These are phyloP conservation scores for Macrosiphum euphorbiae DNA, from an alignment of 2,888 invertebrate genomes.

Conservation along the genomic window DNA sequence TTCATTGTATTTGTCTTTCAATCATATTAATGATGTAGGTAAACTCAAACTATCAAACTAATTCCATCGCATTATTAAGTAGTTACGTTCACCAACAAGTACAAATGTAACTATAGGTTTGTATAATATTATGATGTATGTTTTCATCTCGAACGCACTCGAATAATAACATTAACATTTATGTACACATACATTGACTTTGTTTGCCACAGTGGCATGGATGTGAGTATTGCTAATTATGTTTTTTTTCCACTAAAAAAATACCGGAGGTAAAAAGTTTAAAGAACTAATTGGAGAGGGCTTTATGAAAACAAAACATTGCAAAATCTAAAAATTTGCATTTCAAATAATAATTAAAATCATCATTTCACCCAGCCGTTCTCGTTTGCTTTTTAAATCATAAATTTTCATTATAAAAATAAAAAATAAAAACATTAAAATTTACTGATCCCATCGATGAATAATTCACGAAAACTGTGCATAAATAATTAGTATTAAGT, in stretches of 20 bases:
- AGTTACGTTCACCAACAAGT: neutral
- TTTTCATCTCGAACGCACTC: neutral
- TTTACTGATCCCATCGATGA: slow-evolving; percentile 53
- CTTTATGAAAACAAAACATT: slow-evolving; percentile 28
- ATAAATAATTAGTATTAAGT: slow-evolving; percentile 50
- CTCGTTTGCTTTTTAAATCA: slow-evolving; percentile 39
- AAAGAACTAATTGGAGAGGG: slow-evolving; percentile 40
- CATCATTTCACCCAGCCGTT: slow-evolving; percentile 20
- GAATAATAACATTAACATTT: neutral
- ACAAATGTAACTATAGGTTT: neutral
- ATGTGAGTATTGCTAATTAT: neutral
- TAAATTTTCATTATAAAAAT: slow-evolving; percentile 34
- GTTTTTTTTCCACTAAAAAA: neutral
- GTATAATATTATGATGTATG: neutral
- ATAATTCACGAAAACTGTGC: slow-evolving; percentile 55
- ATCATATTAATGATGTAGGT: neutral
- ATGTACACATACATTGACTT: neutral
- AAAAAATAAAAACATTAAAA: slow-evolving; percentile 34
- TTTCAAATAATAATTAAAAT: slow-evolving; percentile 50
- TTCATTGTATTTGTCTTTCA: neutral
- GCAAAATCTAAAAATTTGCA: slow-evolving; percentile 40
- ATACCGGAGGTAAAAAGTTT: slow-evolving; percentile 18
- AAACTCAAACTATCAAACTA: neutral
- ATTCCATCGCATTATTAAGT: neutral
- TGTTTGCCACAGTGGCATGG: too few species aligned